Evolutionary conservation across 2,113 vertebrate species (phyloP).

Genomic region (Mystacornis crossleyi): DNA sequence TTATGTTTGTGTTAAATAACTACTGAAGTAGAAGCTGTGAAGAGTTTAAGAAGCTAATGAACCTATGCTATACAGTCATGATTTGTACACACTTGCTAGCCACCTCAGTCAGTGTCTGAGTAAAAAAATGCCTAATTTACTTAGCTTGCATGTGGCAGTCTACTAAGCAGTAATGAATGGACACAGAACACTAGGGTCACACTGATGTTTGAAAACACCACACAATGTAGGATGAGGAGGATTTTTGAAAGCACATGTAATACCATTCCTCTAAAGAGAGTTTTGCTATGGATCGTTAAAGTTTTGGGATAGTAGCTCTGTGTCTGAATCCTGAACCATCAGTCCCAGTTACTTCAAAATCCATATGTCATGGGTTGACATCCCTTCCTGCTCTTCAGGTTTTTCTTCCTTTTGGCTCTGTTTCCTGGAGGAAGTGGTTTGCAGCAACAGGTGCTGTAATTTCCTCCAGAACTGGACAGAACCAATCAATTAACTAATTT

Average conservation of each 20-base stretch:
- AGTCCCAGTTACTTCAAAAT: neutral
- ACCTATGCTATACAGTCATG: neutral
- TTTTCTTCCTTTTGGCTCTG: too few species aligned
- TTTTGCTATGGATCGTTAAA: neutral
- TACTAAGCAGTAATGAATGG: neutral
- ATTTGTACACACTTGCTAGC: neutral
- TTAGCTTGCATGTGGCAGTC: neutral
- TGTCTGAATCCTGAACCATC: neutral
- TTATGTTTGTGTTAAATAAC: conserved; percentile 4
- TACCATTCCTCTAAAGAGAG: neutral
- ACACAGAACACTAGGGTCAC: neutral
- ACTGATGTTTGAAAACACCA: neutral
- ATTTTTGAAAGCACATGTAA: neutral
- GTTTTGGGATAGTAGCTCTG: neutral
- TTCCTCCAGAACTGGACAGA: too few species aligned
- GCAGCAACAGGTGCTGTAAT: too few species aligned
- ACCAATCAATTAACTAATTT: too few species aligned
- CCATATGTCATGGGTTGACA: too few species aligned
- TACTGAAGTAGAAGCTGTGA: neutral
- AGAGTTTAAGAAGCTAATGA: conserved; percentile 3
- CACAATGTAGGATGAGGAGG: neutral
- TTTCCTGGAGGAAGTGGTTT: too few species aligned
- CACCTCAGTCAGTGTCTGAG: neutral
- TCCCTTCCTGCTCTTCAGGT: too few species aligned
- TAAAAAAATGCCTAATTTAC: neutral